These are phyloP conservation scores for Chironomus striatipennis DNA, from an alignment of 1,140 invertebrate genomes.

Conservation along the genomic window DNA sequence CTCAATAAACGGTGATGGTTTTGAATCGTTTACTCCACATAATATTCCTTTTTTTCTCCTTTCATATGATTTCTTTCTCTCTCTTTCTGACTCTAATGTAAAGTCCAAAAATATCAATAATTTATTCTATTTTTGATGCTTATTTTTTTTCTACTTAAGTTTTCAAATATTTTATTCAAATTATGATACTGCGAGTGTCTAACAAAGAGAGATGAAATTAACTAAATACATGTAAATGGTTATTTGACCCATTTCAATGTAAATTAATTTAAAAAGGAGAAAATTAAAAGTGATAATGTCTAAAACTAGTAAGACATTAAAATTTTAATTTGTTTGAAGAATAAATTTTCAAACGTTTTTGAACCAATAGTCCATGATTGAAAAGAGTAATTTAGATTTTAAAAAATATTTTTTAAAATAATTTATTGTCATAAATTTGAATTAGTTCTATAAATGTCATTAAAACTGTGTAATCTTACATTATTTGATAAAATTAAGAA, in stretches of 20 bases:
- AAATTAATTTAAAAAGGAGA: background rate
- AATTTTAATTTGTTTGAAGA: background rate
- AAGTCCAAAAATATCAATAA: conserved; percentile 5
- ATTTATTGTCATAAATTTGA: no score
- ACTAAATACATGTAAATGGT: background rate
- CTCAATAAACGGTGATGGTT: background rate
- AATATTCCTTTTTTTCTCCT: background rate
- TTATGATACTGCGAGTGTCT: background rate
- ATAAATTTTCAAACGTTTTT: no score
- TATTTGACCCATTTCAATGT: background rate
- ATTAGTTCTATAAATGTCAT: no score
- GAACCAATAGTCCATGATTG: no score
- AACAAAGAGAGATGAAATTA: background rate
- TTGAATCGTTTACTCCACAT: background rate
- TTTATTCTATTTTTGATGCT: background rate
- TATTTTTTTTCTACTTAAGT: background rate
- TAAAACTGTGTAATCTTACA: no score
- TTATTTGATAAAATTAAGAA: no score
- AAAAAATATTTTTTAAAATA: no score
- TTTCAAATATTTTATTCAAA: background rate
- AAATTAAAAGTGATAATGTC: background rate
- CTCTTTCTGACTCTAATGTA: background rate
- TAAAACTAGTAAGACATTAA: background rate
- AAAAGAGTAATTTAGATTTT: no score
- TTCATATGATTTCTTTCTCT: background rate